Evolutionary conservation across 2,113 vertebrate genomes (phyloP), one percentile per base, ranked within the genome.

Genomic region (Scopus umbretta): DNA sequence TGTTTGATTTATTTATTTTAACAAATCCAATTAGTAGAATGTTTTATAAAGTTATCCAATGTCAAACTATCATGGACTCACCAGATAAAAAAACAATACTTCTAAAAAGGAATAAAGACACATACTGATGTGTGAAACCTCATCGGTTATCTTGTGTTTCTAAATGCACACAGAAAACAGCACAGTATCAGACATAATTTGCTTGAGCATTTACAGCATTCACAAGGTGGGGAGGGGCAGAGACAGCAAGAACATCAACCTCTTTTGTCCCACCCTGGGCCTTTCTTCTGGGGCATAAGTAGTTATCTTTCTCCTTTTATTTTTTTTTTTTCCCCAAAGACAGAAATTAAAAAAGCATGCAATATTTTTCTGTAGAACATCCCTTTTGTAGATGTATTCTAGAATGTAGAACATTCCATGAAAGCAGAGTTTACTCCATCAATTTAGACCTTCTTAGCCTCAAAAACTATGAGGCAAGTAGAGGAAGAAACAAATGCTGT

Each of bases 21-120:
- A 98, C 98, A 98, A 98, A 98, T 98, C 97, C 97, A 98, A 98
- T 98, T 98, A 98, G 97, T 92, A 90, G 96, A 96, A 98, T 98
- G 95, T 98, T 98, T 98, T 98, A 98, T 98, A 98, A 98, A 98
- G 97, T 98, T 97, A 97, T 98, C 98, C 97, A 98, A 98, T 98
- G 98, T 98, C 98, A 98, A 97, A 98, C 75, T 96, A 93, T 97
- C 96, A 68, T 1, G 34, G 97, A 96, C 97, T 97, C 93, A 79
- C 83, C 88, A 97, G 92, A 97, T 96, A 96, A 92, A 80, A 80
- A 30, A 66, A 6, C 1, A 95, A 80, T 84, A 86, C 40, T 93
- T 80, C 40, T 94, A 84, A 96, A 96, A 97, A 71, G 14, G 34
- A 13, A 91, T 78, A 59, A 88, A 92, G 97, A 80, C 92, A 91